Conservation (phyloP, 2,888 invertebrate species). For the Amblyjoppa proteus region DNA sequence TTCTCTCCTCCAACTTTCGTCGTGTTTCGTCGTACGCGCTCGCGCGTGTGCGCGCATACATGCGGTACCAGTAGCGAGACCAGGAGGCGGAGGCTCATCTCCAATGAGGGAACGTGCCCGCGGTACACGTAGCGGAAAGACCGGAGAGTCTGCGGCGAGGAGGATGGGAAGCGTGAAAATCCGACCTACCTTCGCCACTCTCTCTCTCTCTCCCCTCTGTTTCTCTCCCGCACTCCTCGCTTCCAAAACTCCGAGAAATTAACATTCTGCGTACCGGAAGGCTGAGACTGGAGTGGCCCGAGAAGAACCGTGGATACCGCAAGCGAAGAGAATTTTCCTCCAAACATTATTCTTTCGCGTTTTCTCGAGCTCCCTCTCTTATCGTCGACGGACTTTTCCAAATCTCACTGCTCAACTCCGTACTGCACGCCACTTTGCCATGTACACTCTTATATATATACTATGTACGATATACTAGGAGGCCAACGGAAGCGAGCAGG, state of each 20-base stretch:
- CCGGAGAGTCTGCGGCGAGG: conserved; percentile 9
- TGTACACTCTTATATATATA: conserved; percentile 10
- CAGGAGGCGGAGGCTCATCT: conserved; percentile 27
- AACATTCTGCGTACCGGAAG: conserved; percentile 15
- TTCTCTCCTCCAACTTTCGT: conserved; percentile 42
- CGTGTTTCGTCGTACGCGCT: conserved; percentile 40
- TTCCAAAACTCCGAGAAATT: conserved; percentile 43
- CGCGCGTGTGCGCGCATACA: conserved; percentile 39
- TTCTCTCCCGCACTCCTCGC: not conserved
- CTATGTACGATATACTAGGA: not conserved
- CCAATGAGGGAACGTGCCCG: conserved; percentile 41
- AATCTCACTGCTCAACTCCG: conserved; percentile 30
- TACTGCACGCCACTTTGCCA: conserved; percentile 14
- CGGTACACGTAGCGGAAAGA: conserved; percentile 19
- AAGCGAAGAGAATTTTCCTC: conserved; percentile 26
- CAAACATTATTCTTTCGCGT: conserved; percentile 49
- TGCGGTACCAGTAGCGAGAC: conserved; percentile 8
- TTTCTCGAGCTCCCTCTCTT: conserved; percentile 15
- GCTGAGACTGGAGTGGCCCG: not conserved
- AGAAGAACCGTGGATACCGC: not conserved
- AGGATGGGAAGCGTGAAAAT: conserved; percentile 41
- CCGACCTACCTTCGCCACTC: not conserved
- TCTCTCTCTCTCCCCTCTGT: not conserved
- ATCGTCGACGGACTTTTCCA: conserved; percentile 39
- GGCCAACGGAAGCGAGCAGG: conserved; percentile 14